These are phyloP conservation scores for Catostylus mosaicus DNA, from an alignment of 30 jellyfish, hydroid and myxozoan genomes.

Conservation along the genomic window DNA sequence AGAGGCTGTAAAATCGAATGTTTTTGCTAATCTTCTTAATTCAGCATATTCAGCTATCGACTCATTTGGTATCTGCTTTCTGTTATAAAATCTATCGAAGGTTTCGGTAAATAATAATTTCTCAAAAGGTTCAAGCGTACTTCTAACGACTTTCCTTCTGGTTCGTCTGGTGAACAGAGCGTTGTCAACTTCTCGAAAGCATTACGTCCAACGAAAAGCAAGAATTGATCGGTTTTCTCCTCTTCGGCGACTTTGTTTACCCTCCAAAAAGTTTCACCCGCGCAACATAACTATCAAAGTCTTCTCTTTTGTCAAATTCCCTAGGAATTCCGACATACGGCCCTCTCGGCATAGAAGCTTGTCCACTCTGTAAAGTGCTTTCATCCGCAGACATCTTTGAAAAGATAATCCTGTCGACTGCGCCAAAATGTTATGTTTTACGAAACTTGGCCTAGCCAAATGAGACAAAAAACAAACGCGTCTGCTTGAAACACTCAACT, in stretches of 20 bases:
- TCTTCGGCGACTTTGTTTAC: constrained; percentile 60
- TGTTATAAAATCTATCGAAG: neutral
- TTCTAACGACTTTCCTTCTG: constrained; percentile 40
- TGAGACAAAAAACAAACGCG: too few relatives aligned
- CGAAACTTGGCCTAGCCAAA: too few relatives aligned
- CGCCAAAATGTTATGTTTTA: constrained; percentile 40
- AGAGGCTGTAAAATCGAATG: constrained; percentile 51
- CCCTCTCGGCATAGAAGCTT: constrained; percentile 33
- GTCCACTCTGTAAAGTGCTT: constrained; percentile 27
- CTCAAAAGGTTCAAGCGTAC: neutral
- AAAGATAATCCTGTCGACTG: constrained; percentile 29
- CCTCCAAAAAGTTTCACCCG: constrained; percentile 49
- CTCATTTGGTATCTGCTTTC: constrained; percentile 3
- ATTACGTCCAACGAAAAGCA: constrained; percentile 55
- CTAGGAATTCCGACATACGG: constrained; percentile 49
- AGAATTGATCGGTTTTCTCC: constrained; percentile 60
- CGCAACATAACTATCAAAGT: constrained; percentile 49
- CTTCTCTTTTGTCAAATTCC: constrained; percentile 55
- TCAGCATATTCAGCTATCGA: constrained; percentile 43
- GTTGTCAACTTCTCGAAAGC: constrained; percentile 60
- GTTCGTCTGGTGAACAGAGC: constrained; percentile 71
- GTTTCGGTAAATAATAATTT: neutral
- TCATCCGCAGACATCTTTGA: constrained; percentile 39
- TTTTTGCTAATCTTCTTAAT: constrained; percentile 57
- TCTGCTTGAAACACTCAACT: too few relatives aligned